These are phyloP conservation scores for Halisarca cf. caerulea DNA, from an alignment of 37 sponge, comb jelly and placozoan genomes.

Conservation along the genomic window DNA sequence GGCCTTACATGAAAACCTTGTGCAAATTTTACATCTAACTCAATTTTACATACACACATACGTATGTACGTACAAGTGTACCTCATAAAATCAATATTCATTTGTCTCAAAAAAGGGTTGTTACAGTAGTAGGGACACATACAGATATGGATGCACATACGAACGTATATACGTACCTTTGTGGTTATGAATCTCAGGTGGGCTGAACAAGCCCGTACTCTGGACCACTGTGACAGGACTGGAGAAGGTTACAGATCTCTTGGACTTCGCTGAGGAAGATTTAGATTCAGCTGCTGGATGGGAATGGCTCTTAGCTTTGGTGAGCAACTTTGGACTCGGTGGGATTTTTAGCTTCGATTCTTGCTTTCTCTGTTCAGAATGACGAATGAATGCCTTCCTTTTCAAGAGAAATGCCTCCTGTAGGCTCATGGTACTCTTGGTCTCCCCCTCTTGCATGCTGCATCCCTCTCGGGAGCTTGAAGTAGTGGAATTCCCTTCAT, in stretches of 20 bases:
- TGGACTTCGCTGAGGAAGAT: background rate
- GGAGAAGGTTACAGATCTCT: conserved; percentile 47
- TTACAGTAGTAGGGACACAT: too few relatives aligned
- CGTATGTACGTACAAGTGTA: too few relatives aligned
- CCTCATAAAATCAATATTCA: too few relatives aligned
- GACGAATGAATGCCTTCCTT: conserved; percentile 40
- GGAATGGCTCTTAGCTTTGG: background rate
- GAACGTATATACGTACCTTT: background rate
- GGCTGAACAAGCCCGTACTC: conserved; percentile 27
- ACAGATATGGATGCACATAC: too few relatives aligned
- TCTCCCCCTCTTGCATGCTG: background rate
- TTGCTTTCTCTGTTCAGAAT: conserved; percentile 40
- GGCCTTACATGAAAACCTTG: too few relatives aligned
- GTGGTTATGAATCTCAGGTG: conserved; percentile 28
- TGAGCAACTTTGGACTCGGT: background rate
- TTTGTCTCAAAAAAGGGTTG: too few relatives aligned
- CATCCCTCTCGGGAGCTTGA: background rate
- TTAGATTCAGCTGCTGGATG: too few relatives aligned
- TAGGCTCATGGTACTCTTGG: conserved; percentile 15
- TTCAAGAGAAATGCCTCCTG: conserved; percentile 66
- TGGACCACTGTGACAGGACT: conserved; percentile 36
- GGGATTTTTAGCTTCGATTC: conserved; percentile 11
- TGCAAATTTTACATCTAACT: too few relatives aligned
- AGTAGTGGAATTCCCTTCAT: background rate
- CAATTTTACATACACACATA: too few relatives aligned